phyloP scores from a whole-genome alignment of 2,888 invertebrate genomes.

The Polyommatus icarus region DNA sequence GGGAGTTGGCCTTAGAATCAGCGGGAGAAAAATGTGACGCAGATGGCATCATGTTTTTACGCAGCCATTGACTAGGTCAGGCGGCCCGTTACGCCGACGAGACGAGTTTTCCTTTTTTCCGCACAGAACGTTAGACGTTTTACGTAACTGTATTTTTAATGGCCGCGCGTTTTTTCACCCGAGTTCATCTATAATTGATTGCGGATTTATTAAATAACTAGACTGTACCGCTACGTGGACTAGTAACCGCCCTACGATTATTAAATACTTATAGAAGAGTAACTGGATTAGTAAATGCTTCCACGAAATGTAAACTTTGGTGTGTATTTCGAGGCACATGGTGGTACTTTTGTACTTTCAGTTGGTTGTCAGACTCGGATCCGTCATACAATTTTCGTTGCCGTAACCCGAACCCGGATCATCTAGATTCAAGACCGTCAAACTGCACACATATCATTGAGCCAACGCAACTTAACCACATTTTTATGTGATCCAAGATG shows the following conservation, averaged over 20 bases:
- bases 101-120: conserved; percentile 51
- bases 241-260: conserved; percentile 33
- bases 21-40: conserved; percentile 13
- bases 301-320: no score
- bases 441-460: no score
- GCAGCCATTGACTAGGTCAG: conserved; percentile 32
- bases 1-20: not conserved
- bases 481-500: no score
- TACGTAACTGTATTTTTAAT: conserved; percentile 77
- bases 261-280: not conserved
- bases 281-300: not conserved
- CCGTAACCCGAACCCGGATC: no score
- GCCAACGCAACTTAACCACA: not conserved
- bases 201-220: conserved; percentile 46
- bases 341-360: no score
- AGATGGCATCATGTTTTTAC: conserved; percentile 29
- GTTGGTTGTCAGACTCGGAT: no score
- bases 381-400: no score
- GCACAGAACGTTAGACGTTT: conserved; percentile 63
- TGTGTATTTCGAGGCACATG: no score
- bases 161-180: conserved; percentile 64
- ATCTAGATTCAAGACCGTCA: no score
- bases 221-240: conserved; percentile 42
- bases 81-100: conserved; percentile 31
- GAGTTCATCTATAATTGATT: conserved; percentile 67